phyloP scores from a whole-genome alignment of 2,888 invertebrate genomes.

The Spilarctia lutea region DNA sequence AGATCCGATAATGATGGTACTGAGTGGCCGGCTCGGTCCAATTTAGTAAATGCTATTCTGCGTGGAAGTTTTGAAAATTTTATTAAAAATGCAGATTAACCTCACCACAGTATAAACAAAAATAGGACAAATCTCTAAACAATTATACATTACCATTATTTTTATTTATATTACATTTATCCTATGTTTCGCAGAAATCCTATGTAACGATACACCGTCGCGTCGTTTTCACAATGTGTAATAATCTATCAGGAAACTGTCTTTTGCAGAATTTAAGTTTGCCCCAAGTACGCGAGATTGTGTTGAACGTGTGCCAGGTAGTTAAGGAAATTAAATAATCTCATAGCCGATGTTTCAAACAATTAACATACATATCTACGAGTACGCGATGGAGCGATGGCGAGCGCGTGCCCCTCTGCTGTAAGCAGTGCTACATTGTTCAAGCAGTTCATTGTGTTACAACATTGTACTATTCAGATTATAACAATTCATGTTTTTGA shows the following conservation, averaged over 20 bases:
- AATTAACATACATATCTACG: slow-evolving; percentile 1
- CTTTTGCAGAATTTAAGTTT: neutral
- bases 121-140: neutral
- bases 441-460: neutral
- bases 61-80: neutral
- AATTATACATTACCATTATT: neutral
- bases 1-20: slow-evolving; percentile 16
- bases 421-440: slow-evolving; percentile 9
- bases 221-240: neutral
- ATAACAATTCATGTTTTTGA: neutral
- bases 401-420: neutral
- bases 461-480: neutral
- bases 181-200: neutral
- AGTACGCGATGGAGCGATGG: neutral
- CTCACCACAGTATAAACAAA: neutral
- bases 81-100: neutral
- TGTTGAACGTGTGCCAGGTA: slow-evolving; percentile 27
- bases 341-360: slow-evolving; percentile 7
- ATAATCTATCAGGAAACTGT: neutral
- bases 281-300: neutral
- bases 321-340: slow-evolving; percentile 20
- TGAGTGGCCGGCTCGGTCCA: slow-evolving; percentile 8
- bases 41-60: neutral
- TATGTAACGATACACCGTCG: neutral
- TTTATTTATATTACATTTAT: too few relatives aligned